phyloP scores from a whole-genome alignment of 2,797 vertebrate species.

The Neosilurus mollespiculum region DNA sequence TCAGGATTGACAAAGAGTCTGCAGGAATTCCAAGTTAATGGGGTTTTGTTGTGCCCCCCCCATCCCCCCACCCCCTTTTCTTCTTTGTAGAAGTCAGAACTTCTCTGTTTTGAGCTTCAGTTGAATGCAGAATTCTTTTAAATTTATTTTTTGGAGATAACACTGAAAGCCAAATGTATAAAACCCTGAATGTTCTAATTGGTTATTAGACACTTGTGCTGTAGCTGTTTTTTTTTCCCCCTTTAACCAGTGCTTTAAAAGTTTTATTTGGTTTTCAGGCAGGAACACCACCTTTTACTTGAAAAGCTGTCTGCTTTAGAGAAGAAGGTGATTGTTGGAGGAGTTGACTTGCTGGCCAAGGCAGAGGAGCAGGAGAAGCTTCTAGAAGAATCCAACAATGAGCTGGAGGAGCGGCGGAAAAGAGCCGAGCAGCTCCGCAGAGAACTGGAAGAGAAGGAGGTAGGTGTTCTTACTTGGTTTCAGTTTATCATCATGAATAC shows the following conservation, averaged over 20 bases:
- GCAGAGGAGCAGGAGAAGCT: constrained; percentile 98
- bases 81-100: background rate
- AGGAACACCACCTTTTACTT: constrained; percentile 91
- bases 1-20: background rate
- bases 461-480: constrained; percentile 47
- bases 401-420: constrained; percentile 90
- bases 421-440: constrained; percentile 93
- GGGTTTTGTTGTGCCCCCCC: background rate
- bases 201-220: too few relatives aligned
- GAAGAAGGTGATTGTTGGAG: constrained; percentile 98
- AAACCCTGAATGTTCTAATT: background rate
- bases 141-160: background rate
- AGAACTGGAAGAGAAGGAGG: constrained; percentile 98
- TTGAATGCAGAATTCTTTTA: background rate
- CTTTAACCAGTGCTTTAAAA: background rate
- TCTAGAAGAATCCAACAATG: constrained; percentile 95
- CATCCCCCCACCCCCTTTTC: background rate
- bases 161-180: background rate
- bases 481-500: background rate
- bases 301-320: constrained; percentile 92
- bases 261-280: constrained; percentile 68
- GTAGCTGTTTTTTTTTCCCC: background rate
- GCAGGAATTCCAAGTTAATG: background rate
- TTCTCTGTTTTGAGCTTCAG: background rate
- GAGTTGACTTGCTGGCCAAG: constrained; percentile 96